phyloP scores from a whole-genome alignment of 2,113 vertebrate genomes.

The Mesocricetus auratus region DNA sequence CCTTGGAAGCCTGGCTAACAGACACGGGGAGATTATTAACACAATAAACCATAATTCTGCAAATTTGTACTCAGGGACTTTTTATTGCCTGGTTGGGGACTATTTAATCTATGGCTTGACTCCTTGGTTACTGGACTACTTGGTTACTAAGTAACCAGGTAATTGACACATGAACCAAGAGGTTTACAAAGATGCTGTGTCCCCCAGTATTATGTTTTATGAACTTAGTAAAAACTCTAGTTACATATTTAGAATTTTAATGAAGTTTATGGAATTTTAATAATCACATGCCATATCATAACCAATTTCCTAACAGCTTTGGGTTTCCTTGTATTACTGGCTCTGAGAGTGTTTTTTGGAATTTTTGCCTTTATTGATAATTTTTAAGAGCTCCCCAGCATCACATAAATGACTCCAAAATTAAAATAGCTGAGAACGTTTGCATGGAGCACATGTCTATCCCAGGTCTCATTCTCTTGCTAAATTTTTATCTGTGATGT shows the following conservation, averaged over 20 bases:
- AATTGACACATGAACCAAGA: conserved; percentile 77
- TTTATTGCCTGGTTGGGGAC: conserved; percentile 78
- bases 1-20: conserved; percentile 61
- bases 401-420: conserved; percentile 70
- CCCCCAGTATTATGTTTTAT: conserved; percentile 78
- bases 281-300: conserved; percentile 80
- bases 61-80: conserved; percentile 79
- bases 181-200: conserved; percentile 73
- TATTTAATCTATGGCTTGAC: conserved; percentile 76
- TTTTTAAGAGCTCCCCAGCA: conserved; percentile 63
- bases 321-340: conserved; percentile 66
- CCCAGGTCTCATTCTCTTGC: not conserved
- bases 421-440: conserved; percentile 68
- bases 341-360: conserved; percentile 42
- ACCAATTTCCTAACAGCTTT: conserved; percentile 74
- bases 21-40: conserved; percentile 77
- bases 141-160: conserved; percentile 79
- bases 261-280: conserved; percentile 75
- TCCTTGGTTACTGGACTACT: conserved; percentile 75
- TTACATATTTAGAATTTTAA: conserved; percentile 81
- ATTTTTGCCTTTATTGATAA: conserved; percentile 73
- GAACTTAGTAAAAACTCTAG: conserved; percentile 76
- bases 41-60: conserved; percentile 82
- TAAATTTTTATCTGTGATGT: not conserved
- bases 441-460: not conserved